These are phyloP conservation scores for Cryptus armator DNA, from an alignment of 2,888 invertebrate species.

Conservation along the genomic window DNA sequence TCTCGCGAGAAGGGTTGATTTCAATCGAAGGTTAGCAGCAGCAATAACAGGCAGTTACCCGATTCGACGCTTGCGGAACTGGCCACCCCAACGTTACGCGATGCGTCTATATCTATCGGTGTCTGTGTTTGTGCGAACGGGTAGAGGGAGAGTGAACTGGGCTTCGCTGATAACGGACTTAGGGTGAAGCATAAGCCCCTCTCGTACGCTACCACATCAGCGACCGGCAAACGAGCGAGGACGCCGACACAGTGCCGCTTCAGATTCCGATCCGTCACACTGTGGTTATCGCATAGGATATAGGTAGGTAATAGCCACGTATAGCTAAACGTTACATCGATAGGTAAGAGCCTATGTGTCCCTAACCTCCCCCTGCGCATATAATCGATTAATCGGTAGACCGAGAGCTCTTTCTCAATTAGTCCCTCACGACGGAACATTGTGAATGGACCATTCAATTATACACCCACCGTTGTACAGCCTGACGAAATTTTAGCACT, in stretches of 20 bases:
- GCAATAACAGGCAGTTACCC: constrained; percentile 79
- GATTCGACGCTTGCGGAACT: constrained; percentile 66
- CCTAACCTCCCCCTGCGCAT: constrained; percentile 15
- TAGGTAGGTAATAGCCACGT: constrained; percentile 54
- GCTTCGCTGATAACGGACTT: constrained; percentile 82
- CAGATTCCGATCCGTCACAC: constrained; percentile 68
- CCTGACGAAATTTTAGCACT: constrained; percentile 69
- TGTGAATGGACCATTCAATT: constrained; percentile 77
- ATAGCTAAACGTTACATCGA: constrained; percentile 67
- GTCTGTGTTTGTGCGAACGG: constrained; percentile 55
- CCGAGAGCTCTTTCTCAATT: constrained; percentile 74
- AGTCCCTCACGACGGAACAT: constrained; percentile 69
- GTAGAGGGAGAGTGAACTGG: constrained; percentile 70
- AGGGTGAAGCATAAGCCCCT: constrained; percentile 63
- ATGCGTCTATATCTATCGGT: constrained; percentile 49
- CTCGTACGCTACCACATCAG: constrained; percentile 50
- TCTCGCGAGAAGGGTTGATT: constrained; percentile 72
- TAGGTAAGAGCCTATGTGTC: neutral
- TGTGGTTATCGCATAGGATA: constrained; percentile 61
- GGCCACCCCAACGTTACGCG: constrained; percentile 42
- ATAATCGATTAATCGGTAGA: constrained; percentile 78
- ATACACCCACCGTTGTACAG: constrained; percentile 72
- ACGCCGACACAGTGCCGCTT: constrained; percentile 60
- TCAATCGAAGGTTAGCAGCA: constrained; percentile 77
- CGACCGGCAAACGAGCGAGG: constrained; percentile 42